Percentiles rank a stretch among this genome's conserved stretches.
Evolutionary conservation across 2,113 vertebrate genomes (phyloP).

Genomic region (Alectura lathami): DNA sequence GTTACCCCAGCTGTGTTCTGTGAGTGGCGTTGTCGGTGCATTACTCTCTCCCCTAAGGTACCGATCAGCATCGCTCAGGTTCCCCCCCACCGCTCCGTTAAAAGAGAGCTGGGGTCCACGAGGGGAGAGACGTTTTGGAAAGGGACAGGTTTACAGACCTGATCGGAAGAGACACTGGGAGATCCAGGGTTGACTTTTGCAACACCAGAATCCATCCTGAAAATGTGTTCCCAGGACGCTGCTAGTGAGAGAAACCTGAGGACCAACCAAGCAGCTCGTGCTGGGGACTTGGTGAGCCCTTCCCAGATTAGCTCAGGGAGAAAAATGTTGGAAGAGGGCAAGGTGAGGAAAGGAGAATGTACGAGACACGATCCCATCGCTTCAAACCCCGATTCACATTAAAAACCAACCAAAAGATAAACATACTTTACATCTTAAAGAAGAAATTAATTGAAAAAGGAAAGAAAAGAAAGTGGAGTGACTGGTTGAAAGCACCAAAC

Average conservation of each 20-base stretch:
- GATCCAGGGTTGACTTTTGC: conserved; percentile 75
- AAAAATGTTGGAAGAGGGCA: conserved; percentile 31
- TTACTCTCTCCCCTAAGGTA: neutral
- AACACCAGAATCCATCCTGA: conserved; percentile 75
- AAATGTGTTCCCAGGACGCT: conserved; percentile 52
- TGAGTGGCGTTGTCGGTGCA: conserved; percentile 35
- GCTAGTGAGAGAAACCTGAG: conserved; percentile 51
- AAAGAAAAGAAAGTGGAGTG: conserved; percentile 74
- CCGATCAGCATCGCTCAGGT: neutral
- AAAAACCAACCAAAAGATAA: conserved; percentile 81
- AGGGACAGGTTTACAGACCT: conserved; percentile 76
- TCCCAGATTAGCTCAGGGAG: conserved; percentile 60
- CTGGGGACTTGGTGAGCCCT: conserved; percentile 66
- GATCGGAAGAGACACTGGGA: conserved; percentile 74
- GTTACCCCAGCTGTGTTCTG: conserved; percentile 72
- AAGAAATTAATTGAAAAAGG: conserved; percentile 50
- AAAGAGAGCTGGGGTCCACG: conserved; percentile 17
- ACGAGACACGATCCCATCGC: conserved; percentile 62
- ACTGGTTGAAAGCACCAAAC: conserved; percentile 74
- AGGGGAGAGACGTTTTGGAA: conserved; percentile 18
- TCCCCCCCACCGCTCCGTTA: conserved; percentile 45
- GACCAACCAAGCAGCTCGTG: neutral
- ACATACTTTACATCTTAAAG: conserved; percentile 12
- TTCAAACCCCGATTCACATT: conserved; percentile 97
- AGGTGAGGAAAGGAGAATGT: conserved; percentile 18